phyloP scores from a whole-genome alignment of 2,888 invertebrate species.

The Rhagium mordax region DNA sequence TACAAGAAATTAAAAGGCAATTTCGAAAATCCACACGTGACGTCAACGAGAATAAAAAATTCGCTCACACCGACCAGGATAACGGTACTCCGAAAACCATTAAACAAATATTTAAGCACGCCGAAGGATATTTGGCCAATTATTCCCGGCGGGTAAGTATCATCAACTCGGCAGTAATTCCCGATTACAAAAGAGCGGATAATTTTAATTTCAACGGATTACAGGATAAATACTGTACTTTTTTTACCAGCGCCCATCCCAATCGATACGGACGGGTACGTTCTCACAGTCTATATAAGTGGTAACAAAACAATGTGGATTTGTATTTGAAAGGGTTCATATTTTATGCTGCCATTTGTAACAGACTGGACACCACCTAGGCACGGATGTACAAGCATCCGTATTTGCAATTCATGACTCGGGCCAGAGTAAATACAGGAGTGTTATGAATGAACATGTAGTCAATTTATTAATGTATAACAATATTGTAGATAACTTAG shows the following conservation, averaged over 20 bases:
- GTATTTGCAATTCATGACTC: background rate
- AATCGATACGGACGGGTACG: constrained; percentile 28
- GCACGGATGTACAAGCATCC: background rate
- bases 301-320: constrained; percentile 51
- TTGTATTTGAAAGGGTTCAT: constrained; percentile 48
- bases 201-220: background rate
- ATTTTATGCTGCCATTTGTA: constrained; percentile 52
- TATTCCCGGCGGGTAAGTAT: background rate
- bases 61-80: too few relatives aligned
- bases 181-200: background rate
- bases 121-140: background rate
- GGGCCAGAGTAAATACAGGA: background rate
- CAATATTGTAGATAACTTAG: too few relatives aligned
- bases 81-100: too few relatives aligned
- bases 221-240: background rate
- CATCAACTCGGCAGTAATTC: background rate
- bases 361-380: constrained; percentile 36
- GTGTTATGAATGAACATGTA: background rate
- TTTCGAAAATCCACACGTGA: too few relatives aligned
- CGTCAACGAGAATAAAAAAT: too few relatives aligned
- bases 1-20: too few relatives aligned
- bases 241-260: constrained; percentile 11
- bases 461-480: background rate
- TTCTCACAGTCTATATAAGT: constrained; percentile 47
- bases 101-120: background rate